Conservation (phyloP, 2,797 vertebrate genomes). For the Argentina silus region DNA sequence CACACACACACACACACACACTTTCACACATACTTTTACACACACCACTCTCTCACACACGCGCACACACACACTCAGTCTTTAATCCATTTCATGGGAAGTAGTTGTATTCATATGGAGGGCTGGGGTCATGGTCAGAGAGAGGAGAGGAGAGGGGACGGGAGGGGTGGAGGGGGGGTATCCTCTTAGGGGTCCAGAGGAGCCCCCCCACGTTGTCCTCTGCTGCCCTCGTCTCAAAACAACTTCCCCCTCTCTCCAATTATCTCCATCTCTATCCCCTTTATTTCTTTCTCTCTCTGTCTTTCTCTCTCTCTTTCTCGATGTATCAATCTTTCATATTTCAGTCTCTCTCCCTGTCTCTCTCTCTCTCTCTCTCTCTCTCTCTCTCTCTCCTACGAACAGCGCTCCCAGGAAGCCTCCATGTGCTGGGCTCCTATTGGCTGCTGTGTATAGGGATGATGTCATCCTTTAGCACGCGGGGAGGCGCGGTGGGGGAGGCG, state of each 20-base stretch:
- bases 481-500: slow-evolving; percentile 16
- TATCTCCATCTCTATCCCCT: neutral
- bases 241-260: neutral
- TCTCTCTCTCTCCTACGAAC: slow-evolving; percentile 77
- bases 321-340: neutral
- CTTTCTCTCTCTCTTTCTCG: neutral
- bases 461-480: slow-evolving; percentile 75
- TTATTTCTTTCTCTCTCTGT: neutral
- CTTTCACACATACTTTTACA: too few relatives aligned
- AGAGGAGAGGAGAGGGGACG: neutral
- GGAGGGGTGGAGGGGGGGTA: neutral
- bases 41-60: neutral
- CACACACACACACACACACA: neutral
- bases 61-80: neutral
- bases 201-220: too few relatives aligned
- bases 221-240: too few relatives aligned
- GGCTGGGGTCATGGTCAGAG: neutral
- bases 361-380: neutral
- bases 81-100: slow-evolving; percentile 16
- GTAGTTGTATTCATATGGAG: slow-evolving; percentile 23
- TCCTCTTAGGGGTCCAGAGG: neutral
- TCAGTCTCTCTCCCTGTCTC: neutral
- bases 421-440: slow-evolving; percentile 81
- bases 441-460: slow-evolving; percentile 75
- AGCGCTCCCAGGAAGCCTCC: slow-evolving; percentile 78